phyloP scores from a whole-genome alignment of 2,113 vertebrate species.

The Trematomus loennbergii region DNA sequence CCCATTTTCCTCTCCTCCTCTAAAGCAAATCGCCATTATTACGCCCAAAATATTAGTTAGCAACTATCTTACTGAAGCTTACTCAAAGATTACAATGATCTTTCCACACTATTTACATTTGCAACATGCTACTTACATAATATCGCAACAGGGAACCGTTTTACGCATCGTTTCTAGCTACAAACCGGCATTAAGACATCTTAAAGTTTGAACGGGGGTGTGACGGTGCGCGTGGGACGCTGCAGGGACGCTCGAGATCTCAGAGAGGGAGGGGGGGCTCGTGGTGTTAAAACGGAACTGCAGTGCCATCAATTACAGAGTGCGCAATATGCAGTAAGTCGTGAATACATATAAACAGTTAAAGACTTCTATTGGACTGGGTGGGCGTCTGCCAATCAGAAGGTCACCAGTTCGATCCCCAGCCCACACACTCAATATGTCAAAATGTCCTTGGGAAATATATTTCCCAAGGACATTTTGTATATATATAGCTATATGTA shows the following conservation, averaged over 20 bases:
- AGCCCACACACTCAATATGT: no score
- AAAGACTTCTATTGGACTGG: no score
- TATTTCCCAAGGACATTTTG: no score
- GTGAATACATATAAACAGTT: not conserved
- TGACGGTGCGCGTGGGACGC: not conserved
- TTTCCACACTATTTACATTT: not conserved
- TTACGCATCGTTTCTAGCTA: not conserved
- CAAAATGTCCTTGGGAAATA: no score
- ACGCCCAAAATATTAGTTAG: not conserved
- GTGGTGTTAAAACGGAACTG: conserved; percentile 70
- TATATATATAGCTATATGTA: no score
- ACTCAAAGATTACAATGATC: not conserved
- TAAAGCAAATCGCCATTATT: not conserved
- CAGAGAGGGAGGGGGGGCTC: conserved; percentile 13
- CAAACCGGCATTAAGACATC: not conserved
- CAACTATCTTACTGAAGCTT: not conserved
- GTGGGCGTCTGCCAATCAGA: no score
- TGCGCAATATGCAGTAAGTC: conserved; percentile 51
- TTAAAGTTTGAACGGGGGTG: conserved; percentile 34
- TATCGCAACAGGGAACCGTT: not conserved
- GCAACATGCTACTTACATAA: not conserved
- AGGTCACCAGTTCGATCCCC: no score
- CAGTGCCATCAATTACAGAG: conserved; percentile 78
- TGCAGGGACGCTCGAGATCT: conserved; percentile 11
- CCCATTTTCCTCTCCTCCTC: not conserved